These are phyloP conservation scores for Aurelia sp. DNA, from an alignment of 30 jellyfish, hydroid and myxozoan genomes.

Conservation along the genomic window DNA sequence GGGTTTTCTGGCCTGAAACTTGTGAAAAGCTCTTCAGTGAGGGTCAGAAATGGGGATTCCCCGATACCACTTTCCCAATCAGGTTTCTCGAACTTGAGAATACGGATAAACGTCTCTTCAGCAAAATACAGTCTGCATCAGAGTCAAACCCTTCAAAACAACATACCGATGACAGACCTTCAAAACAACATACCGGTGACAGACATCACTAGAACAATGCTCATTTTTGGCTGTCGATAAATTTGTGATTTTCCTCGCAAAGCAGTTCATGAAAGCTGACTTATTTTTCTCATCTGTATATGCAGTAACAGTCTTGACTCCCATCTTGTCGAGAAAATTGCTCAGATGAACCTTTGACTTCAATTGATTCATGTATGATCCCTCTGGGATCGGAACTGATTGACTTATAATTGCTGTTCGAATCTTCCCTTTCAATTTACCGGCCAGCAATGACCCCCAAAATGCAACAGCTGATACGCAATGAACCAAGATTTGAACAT, in stretches of 20 bases:
- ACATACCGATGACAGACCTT: too few species aligned
- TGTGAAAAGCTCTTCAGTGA: too few species aligned
- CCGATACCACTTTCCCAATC: too few species aligned
- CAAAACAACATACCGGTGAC: constrained; percentile 64
- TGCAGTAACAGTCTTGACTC: constrained; percentile 68
- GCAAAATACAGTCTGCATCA: too few species aligned
- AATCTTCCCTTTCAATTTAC: constrained; percentile 61
- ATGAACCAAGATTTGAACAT: constrained; percentile 58
- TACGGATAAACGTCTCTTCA: too few species aligned
- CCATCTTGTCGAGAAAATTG: constrained; percentile 43
- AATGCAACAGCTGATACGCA: constrained; percentile 62
- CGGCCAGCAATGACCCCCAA: constrained; percentile 61
- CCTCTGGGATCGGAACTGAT: constrained; percentile 66
- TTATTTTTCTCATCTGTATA: constrained; percentile 28
- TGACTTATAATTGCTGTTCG: constrained; percentile 71
- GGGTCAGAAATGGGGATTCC: too few species aligned
- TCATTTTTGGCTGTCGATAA: constrained; percentile 29
- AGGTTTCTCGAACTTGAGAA: too few species aligned
- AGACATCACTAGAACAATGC: constrained; percentile 66
- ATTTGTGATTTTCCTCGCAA: constrained; percentile 25
- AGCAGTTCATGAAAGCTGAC: constrained; percentile 38
- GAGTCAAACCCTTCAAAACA: too few species aligned
- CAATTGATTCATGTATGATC: constrained; percentile 54
- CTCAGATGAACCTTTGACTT: constrained; percentile 54
- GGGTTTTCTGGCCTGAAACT: too few species aligned